Evolutionary conservation across 2,888 invertebrate species (phyloP), one percentile per base, ranked within the genome.

Genomic region (Ethmia dodecea): DNA sequence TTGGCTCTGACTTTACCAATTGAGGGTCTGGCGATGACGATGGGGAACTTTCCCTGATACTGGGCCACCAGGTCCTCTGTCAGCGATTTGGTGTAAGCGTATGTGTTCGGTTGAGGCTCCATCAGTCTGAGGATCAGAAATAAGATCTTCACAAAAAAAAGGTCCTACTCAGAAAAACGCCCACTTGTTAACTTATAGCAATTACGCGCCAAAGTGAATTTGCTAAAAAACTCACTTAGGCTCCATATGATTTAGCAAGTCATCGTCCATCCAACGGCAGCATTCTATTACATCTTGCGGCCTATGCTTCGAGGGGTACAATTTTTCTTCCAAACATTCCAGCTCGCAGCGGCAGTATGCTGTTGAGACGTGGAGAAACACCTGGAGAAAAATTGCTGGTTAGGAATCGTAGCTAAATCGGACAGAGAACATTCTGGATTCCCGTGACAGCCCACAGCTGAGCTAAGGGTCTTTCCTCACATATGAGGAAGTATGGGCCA

Each of bases 21-120:
- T 20, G 98, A 97, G 8, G 98, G 98, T 59, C 98, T 84, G 3
- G 94, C 92, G 42, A 99, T 92, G 28, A 92, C 93, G 10, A 95
- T 88, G 0, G 97, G 97, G 33, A 96, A 84, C 47, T 88, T 89
- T 0, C 88, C 81, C 2, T 89, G 89, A 55, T 93, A 93, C 52
- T 92, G 91, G 2, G 89, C 81, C 1, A 98, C 91, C 38, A 97
- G 64, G 48, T 93, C 91, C 77, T 99, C 98, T 0, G 96, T 94
- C 40, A 98, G 76, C 10, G 95, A 92, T 76, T 98, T 99, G n/a
- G 96, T 97, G 77, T 94, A 96, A 0, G 97, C 96, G 77, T 99
- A 98, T 1, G 97, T 97, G 72, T 99, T 99, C 0, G 98, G 98
- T 37, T 94, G 92, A 1, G 90, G 90, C n/a, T 90, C 90, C 2